Evolutionary conservation across 2,888 invertebrate species (phyloP).

Genomic region (Lepidonotus clava): DNA sequence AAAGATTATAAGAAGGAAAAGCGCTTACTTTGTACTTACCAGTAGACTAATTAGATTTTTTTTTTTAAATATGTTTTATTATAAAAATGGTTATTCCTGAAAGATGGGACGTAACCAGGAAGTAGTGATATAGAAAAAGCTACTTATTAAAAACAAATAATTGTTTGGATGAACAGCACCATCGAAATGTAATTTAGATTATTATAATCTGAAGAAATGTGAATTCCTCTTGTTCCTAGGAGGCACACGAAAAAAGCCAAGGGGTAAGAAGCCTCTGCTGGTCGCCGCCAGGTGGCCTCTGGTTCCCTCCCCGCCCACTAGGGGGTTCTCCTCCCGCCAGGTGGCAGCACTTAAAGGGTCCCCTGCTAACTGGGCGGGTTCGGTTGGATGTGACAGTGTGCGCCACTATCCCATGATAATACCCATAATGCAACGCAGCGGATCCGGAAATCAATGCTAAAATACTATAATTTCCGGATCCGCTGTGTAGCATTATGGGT

Average conservation of each 20-base stretch:
- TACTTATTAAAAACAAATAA: background rate
- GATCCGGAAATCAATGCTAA: no score
- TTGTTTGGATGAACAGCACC: background rate
- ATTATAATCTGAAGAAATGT: no score
- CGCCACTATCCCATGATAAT: no score
- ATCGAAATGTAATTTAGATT: no score
- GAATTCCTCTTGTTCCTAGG: no score
- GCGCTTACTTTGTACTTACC: background rate
- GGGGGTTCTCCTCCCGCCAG: no score
- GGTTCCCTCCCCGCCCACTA: background rate
- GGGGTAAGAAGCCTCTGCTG: conserved; percentile 28
- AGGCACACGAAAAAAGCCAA: conserved; percentile 10
- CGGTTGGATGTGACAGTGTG: no score
- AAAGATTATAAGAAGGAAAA: no score
- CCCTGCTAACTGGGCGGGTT: no score
- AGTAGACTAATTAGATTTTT: background rate
- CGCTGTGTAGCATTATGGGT: no score
- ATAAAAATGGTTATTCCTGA: background rate
- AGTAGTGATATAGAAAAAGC: background rate
- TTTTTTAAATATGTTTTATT: background rate
- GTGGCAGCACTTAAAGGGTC: conserved; percentile 4
- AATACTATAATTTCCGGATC: no score
- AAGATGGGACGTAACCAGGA: background rate
- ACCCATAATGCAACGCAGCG: no score
- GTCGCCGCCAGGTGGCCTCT: background rate